phyloP scores from a whole-genome alignment of 2,113 vertebrate species.

The Narcine bancroftii region DNA sequence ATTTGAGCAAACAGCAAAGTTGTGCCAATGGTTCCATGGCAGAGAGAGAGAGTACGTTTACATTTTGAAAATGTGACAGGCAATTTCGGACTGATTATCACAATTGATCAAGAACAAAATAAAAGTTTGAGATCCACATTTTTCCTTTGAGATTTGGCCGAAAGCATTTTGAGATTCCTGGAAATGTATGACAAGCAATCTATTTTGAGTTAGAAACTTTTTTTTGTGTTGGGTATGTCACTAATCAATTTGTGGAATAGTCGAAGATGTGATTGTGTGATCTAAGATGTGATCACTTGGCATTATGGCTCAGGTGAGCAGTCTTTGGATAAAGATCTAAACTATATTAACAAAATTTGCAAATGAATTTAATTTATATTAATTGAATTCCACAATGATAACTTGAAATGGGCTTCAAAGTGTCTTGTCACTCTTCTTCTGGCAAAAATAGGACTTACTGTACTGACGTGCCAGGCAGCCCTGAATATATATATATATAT shows the following conservation, averaged over 20 bases:
- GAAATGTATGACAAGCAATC: neutral
- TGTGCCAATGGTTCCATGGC: neutral
- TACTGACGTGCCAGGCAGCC: neutral
- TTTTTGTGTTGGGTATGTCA: no score
- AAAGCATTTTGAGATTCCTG: neutral
- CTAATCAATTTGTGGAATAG: neutral
- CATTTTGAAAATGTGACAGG: neutral
- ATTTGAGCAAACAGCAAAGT: no score
- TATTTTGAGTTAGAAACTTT: neutral
- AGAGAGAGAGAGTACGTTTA: neutral
- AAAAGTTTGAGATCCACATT: neutral
- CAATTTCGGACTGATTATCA: neutral
- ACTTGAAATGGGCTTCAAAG: neutral
- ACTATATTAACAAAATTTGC: neutral
- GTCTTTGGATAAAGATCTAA: neutral
- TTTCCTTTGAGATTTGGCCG: neutral
- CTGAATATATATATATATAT: constrained; percentile 21
- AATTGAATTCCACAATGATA: neutral
- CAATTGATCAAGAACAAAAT: neutral
- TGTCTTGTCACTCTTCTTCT: neutral
- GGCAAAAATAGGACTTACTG: neutral
- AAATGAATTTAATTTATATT: constrained; percentile 8
- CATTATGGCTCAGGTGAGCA: neutral
- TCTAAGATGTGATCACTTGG: no score
- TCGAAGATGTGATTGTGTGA: neutral